Evolutionary conservation across 2,797 vertebrate genomes (phyloP).

Genomic region (Paedocypris micromegethes): DNA sequence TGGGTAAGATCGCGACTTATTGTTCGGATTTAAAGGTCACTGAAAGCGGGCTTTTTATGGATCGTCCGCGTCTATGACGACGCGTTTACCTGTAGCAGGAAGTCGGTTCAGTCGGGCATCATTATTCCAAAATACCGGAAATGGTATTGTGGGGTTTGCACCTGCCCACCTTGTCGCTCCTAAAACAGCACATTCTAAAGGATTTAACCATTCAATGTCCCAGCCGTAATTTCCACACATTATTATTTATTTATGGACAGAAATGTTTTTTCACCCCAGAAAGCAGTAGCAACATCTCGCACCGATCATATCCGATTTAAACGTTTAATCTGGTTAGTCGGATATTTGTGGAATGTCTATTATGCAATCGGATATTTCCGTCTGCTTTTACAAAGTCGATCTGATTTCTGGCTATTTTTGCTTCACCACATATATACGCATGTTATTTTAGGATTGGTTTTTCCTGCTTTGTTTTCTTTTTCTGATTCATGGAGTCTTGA

Average conservation of each 20-base stretch:
- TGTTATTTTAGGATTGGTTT: too few species aligned
- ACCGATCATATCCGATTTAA: conserved; percentile 35
- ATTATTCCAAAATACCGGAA: conserved; percentile 17
- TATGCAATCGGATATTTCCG: conserved; percentile 20
- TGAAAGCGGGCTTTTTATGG: neutral
- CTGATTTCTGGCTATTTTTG: conserved; percentile 1
- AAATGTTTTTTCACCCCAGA: too few species aligned
- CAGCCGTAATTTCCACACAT: neutral
- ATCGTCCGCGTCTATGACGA: conserved; percentile 4
- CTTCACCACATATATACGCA: neutral
- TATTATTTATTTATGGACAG: neutral
- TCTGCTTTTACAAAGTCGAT: neutral
- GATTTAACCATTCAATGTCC: too few species aligned
- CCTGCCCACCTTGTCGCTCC: neutral
- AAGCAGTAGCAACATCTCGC: neutral
- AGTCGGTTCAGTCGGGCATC: conserved; percentile 1
- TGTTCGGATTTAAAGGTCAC: neutral
- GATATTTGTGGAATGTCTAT: conserved; percentile 46
- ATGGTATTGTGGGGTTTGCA: conserved; percentile 2
- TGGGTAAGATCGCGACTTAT: conserved; percentile 78
- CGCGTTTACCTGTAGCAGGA: conserved; percentile 58
- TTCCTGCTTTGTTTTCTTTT: too few species aligned
- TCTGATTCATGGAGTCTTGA: neutral
- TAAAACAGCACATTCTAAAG: too few species aligned
- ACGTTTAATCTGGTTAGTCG: conserved; percentile 53